Percentiles rank a stretch among this genome's conserved stretches.
phyloP scores from a whole-genome alignment of 2,797 vertebrate genomes.

The Aulostomus chinensis region DNA sequence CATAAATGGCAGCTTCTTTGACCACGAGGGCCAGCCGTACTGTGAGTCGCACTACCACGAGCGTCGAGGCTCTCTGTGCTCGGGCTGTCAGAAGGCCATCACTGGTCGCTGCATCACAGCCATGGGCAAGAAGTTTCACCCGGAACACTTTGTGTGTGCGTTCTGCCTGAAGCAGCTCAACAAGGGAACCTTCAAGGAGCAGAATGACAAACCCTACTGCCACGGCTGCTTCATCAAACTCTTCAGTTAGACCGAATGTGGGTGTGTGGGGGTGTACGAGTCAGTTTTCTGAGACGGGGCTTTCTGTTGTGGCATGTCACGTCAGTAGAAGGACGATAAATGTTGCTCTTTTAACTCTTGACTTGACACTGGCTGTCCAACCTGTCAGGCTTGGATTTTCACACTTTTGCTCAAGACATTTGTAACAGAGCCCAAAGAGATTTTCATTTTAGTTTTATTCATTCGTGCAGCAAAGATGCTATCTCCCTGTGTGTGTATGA shows the following conservation, averaged over 20 bases:
- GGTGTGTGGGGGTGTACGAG: conserved; percentile 28
- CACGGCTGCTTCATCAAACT: conserved; percentile 95
- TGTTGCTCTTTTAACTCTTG: conserved; percentile 21
- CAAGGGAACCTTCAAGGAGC: conserved; percentile 98
- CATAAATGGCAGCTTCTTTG: conserved; percentile 94
- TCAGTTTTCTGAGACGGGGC: conserved; percentile 24
- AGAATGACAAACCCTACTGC: conserved; percentile 97
- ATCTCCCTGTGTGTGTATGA: conserved; percentile 8
- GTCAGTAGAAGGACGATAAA: conserved; percentile 17
- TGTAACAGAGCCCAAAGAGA: conserved; percentile 71
- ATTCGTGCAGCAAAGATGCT: conserved; percentile 22
- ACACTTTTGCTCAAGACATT: conserved; percentile 55
- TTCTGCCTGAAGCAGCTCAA: conserved; percentile 98
- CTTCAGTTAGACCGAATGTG: conserved; percentile 84
- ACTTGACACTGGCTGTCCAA: conserved; percentile 37
- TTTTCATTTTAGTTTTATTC: conserved; percentile 62
- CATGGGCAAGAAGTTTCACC: conserved; percentile 97
- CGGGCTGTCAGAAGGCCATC: conserved; percentile 96
- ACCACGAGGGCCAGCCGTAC: conserved; percentile 94
- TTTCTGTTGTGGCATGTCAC: conserved; percentile 16
- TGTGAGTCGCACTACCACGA: conserved; percentile 95
- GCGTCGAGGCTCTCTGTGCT: conserved; percentile 91
- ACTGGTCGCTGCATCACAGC: conserved; percentile 97
- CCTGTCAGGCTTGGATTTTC: conserved; percentile 51
- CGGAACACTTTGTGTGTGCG: conserved; percentile 96